phyloP scores from a whole-genome alignment of 2,797 vertebrate species.

The Scomberomorus guttatus region DNA sequence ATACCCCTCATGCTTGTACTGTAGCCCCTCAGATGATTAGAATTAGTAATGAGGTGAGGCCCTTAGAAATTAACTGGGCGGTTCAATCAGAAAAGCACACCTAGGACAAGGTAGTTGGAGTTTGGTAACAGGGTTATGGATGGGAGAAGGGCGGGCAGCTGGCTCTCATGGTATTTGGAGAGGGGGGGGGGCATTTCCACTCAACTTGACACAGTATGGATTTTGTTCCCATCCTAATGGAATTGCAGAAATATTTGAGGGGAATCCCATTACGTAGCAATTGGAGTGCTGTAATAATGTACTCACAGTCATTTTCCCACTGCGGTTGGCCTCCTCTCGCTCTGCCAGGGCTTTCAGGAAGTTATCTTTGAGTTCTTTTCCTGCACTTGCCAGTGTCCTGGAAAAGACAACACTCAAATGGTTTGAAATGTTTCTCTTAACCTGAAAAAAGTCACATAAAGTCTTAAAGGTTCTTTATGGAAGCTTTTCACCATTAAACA shows the following conservation, averaged over 20 bases:
- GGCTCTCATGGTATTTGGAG: slow-evolving; percentile 35
- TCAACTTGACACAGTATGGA: slow-evolving; percentile 80
- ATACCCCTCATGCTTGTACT: background rate
- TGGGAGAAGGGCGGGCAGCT: slow-evolving; percentile 32
- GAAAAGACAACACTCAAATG: slow-evolving; percentile 84
- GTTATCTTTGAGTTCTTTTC: slow-evolving; percentile 89
- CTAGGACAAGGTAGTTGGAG: slow-evolving; percentile 2
- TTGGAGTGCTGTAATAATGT: slow-evolving; percentile 82
- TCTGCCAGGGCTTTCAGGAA: slow-evolving; percentile 89
- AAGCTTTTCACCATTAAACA: slow-evolving; percentile 44
- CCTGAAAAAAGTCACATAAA: slow-evolving; percentile 55
- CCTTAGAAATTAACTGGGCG: background rate
- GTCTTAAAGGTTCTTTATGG: slow-evolving; percentile 70
- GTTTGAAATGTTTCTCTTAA: slow-evolving; percentile 83
- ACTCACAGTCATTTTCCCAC: slow-evolving; percentile 91
- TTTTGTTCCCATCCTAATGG: slow-evolving; percentile 81
- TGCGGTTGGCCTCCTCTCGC: slow-evolving; percentile 90
- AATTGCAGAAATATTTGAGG: slow-evolving; percentile 82
- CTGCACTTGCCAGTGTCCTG: slow-evolving; percentile 87
- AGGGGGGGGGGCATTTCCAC: slow-evolving; percentile 50
- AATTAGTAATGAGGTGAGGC: too few species aligned
- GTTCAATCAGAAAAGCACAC: slow-evolving; percentile 22
- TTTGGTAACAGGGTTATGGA: slow-evolving; percentile 33
- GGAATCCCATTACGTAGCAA: slow-evolving; percentile 86
- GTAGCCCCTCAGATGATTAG: background rate